Conservation (phyloP, 1,140 invertebrate genomes). For the Drosophila grimshawi region DNA sequence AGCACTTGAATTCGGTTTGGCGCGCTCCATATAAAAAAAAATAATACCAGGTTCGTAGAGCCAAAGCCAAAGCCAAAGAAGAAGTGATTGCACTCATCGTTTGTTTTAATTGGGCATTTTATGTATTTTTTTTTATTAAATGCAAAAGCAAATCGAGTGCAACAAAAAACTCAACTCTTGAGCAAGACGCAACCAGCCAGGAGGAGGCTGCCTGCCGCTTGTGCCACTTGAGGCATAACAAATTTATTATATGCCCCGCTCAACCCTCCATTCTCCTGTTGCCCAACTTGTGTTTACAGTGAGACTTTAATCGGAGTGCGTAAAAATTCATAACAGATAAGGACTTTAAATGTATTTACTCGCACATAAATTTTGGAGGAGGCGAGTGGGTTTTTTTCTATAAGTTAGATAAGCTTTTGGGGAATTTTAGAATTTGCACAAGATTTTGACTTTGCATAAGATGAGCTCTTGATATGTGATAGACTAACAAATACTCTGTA, state of each 20-base stretch:
- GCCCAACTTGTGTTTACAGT: not conserved
- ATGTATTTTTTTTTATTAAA: conserved; percentile 62
- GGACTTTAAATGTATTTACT: conserved; percentile 20
- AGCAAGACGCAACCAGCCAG: too few relatives aligned
- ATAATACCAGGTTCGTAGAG: conserved; percentile 18
- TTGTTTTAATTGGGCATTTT: conserved; percentile 75
- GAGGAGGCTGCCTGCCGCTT: conserved; percentile 2
- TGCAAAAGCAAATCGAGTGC: conserved; percentile 48
- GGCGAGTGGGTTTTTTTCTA: not conserved
- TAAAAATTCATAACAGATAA: conserved; percentile 26
- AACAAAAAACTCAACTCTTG: not conserved
- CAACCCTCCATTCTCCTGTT: not conserved
- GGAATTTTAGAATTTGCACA: conserved; percentile 31
- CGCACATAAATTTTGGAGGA: not conserved
- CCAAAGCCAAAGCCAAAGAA: conserved; percentile 21
- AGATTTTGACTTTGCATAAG: not conserved
- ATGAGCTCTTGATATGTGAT: too few relatives aligned
- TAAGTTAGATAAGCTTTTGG: conserved; percentile 2
- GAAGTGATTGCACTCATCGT: conserved; percentile 56
- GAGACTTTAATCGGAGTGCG: conserved; percentile 23
- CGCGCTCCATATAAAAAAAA: conserved; percentile 42
- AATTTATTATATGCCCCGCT: conserved; percentile 9
- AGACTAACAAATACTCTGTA: not conserved
- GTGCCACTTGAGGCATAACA: conserved; percentile 45
- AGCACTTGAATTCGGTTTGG: conserved; percentile 50